These are phyloP conservation scores for Ormyrus labotus DNA, from an alignment of 2,888 invertebrate genomes.

Conservation along the genomic window DNA sequence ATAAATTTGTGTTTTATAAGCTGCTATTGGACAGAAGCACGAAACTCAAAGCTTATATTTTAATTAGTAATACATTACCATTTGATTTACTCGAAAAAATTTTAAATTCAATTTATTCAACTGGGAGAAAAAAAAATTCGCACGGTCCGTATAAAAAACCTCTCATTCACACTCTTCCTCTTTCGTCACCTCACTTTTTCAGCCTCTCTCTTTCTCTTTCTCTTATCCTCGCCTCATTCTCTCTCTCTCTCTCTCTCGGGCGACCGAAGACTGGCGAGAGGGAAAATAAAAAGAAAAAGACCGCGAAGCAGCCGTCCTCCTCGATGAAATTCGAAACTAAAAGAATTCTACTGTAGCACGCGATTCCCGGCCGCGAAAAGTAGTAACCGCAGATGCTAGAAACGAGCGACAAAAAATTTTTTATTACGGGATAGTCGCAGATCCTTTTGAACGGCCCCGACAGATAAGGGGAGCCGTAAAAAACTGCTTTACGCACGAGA, in stretches of 20 bases:
- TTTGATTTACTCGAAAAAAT: too few relatives aligned
- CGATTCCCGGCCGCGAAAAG: slow-evolving; percentile 50
- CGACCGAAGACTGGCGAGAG: slow-evolving; percentile 9
- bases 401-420: slow-evolving; percentile 43
- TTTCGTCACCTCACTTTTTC: slow-evolving; percentile 42
- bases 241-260: background rate
- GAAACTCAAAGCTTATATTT: too few relatives aligned
- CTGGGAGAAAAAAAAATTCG: too few relatives aligned
- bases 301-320: slow-evolving; percentile 14
- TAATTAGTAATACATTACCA: too few relatives aligned
- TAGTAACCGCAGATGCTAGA: slow-evolving; percentile 53
- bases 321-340: slow-evolving; percentile 55
- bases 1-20: too few relatives aligned
- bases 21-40: too few relatives aligned
- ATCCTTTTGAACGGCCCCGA: slow-evolving; percentile 49
- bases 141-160: slow-evolving; percentile 9
- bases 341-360: slow-evolving; percentile 55
- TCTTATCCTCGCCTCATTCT: background rate
- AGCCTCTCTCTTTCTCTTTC: background rate
- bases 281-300: slow-evolving; percentile 9
- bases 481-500: slow-evolving; percentile 48
- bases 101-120: slow-evolving; percentile 1
- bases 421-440: slow-evolving; percentile 52
- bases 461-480: slow-evolving; percentile 48
- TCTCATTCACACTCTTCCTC: slow-evolving; percentile 37